Conservation (phyloP, 2,797 vertebrate species). For the Orestias chungarensis region DNA sequence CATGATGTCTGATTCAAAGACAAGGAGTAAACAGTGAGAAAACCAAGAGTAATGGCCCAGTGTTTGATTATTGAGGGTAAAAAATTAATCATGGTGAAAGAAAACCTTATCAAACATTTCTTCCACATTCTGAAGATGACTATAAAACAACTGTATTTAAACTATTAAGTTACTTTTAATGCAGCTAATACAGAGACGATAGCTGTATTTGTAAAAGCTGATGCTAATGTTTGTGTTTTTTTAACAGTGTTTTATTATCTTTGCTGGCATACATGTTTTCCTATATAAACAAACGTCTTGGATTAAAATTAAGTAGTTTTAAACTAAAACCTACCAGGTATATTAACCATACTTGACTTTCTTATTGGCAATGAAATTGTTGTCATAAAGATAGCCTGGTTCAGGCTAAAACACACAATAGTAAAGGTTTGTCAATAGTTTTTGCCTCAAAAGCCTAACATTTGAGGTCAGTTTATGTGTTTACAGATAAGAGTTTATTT, state of each 20-base stretch:
- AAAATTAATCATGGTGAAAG: not conserved
- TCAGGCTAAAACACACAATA: not conserved
- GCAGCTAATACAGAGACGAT: too few species aligned
- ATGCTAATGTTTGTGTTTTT: too few species aligned
- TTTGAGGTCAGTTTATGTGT: too few species aligned
- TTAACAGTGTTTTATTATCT: too few species aligned
- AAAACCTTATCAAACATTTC: not conserved
- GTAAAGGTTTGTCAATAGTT: not conserved
- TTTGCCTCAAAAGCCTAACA: too few species aligned
- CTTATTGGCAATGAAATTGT: not conserved
- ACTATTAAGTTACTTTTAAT: too few species aligned
- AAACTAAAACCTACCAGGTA: not conserved
- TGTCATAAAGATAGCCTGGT: not conserved
- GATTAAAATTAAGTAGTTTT: not conserved
- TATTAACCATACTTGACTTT: not conserved
- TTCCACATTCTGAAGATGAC: too few species aligned
- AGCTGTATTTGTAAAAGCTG: too few species aligned
- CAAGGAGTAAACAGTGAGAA: not conserved
- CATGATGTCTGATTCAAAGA: not conserved
- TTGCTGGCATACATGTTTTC: not conserved
- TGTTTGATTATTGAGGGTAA: not conserved
- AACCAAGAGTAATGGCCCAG: too few species aligned
- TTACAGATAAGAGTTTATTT: too few species aligned
- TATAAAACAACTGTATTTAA: too few species aligned
- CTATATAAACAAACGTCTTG: not conserved